Evolutionary conservation across 2,888 invertebrate species (phyloP), one percentile per base, ranked within the genome.

Genomic region (Lamproptera curius): DNA sequence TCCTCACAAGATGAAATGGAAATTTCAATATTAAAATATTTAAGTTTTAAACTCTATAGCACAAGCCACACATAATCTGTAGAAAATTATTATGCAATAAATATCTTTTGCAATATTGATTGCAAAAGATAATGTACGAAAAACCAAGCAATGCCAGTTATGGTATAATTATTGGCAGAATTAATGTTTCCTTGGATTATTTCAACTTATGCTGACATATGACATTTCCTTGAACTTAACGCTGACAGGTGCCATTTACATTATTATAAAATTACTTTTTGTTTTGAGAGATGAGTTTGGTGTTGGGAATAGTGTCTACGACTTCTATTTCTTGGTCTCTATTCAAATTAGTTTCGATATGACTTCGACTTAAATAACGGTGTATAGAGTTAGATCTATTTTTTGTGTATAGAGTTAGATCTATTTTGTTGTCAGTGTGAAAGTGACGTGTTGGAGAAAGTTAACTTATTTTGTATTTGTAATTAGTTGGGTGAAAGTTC

Each of bases 401-500:
- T 8, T 23, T 8, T 6, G 23, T 6, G 4, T 8, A 23, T 4
- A 23, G 23, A 23, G 8, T 23, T 6, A 23, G 8, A 6, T 23
- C 8, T 4, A 6, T 23, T 6, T 23, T 23, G 5, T 11, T n/a
- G 31, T 31, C 2, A n/a, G 4, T 31, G n/a, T 11, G 6, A n/a
- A 16, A 34, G 20, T 42, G 42, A 42, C 35, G 34, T 35, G 36
- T 43, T 26, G 20, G 36, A 33, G 38, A 38, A 36, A 33, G 37
- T 20, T n/a, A 38, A 6, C 17, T 16, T 15, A 31, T 20, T 33
- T 15, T 17, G 10, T 36, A 2, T 20, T 11, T 13, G 26, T 10
- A 23, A 39, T 39, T 26, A 10, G 15, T 31, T 31, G 36, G n/a
- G 42, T 26, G 42, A 35, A 43, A 36, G 42, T 43, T 36, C 14